Percentiles rank a stretch among this genome's conserved stretches.
phyloP scores from a whole-genome alignment of 2,888 invertebrate genomes.

The Stenichneumon culpator region DNA sequence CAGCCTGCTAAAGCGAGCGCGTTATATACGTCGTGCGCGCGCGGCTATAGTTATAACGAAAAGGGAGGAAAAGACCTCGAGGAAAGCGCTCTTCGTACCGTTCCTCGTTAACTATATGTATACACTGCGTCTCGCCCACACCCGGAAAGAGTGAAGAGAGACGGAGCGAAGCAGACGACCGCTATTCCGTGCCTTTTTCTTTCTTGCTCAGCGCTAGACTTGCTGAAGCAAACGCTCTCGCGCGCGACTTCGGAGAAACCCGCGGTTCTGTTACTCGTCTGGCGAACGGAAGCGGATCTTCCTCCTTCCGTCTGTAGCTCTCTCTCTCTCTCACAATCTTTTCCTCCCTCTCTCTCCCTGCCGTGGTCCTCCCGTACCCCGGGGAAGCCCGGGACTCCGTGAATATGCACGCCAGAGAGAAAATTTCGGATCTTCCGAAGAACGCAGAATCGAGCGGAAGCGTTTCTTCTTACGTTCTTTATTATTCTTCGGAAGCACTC shows the following conservation, averaged over 20 bases:
- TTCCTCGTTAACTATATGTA: slow-evolving; percentile 54
- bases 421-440: slow-evolving; percentile 50
- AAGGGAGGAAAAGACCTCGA: slow-evolving; percentile 50
- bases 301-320: slow-evolving; percentile 40
- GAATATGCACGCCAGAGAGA: slow-evolving; percentile 54
- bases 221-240: slow-evolving; percentile 69
- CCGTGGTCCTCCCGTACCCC: slow-evolving; percentile 23
- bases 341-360: slow-evolving; percentile 22
- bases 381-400: slow-evolving; percentile 47
- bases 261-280: slow-evolving; percentile 55
- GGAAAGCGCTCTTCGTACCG: slow-evolving; percentile 38
- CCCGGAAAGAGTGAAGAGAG: slow-evolving; percentile 46
- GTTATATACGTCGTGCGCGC: slow-evolving; percentile 17
- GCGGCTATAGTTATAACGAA: slow-evolving; percentile 18
- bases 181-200: slow-evolving; percentile 47
- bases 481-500: slow-evolving; percentile 47
- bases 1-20: slow-evolving; percentile 51
- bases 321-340: neutral
- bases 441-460: slow-evolving; percentile 59
- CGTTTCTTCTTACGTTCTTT: slow-evolving; percentile 49
- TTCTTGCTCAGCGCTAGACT: slow-evolving; percentile 65
- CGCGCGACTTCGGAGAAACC: slow-evolving; percentile 43
- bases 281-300: slow-evolving; percentile 63
- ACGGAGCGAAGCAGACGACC: slow-evolving; percentile 43
- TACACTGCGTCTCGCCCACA: slow-evolving; percentile 26